Percentiles rank a stretch among this genome's conserved stretches.
These are phyloP conservation scores for Podabrus alpinus DNA, from an alignment of 2,888 invertebrate species.

Conservation along the genomic window DNA sequence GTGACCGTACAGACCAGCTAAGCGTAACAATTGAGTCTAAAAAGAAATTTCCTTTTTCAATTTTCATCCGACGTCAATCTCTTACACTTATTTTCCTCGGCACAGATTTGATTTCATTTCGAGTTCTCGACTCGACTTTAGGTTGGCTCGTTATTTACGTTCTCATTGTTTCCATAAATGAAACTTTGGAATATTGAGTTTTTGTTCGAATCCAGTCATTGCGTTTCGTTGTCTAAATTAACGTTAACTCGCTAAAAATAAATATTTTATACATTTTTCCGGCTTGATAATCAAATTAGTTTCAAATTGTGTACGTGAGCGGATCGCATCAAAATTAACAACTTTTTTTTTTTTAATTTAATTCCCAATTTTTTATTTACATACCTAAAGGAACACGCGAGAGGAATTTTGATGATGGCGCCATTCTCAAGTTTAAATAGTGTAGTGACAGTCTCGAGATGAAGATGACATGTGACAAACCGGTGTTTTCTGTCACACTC, in stretches of 20 bases:
- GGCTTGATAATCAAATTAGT: background rate
- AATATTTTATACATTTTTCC: background rate
- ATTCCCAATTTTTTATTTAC: background rate
- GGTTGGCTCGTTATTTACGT: constrained; percentile 52
- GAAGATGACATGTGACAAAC: constrained; percentile 34
- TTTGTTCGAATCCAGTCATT: constrained; percentile 16
- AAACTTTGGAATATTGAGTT: constrained; percentile 45
- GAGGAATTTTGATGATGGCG: background rate
- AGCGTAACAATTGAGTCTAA: constrained; percentile 57
- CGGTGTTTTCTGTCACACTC: constrained; percentile 42
- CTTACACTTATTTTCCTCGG: constrained; percentile 57
- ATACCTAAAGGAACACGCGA: background rate
- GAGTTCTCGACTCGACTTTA: constrained; percentile 44
- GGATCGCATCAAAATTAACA: background rate
- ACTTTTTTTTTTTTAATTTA: background rate
- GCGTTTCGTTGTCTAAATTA: background rate
- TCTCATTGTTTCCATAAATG: constrained; percentile 55
- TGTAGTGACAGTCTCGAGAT: constrained; percentile 9
- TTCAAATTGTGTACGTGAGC: background rate
- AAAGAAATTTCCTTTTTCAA: constrained; percentile 61
- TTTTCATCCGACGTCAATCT: constrained; percentile 57
- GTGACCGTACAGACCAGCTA: constrained; percentile 50
- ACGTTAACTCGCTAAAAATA: background rate
- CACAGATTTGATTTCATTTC: constrained; percentile 57
- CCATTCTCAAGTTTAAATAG: background rate